phyloP scores from a whole-genome alignment of 2,113 vertebrate genomes.

The Solenodon paradoxus region DNA sequence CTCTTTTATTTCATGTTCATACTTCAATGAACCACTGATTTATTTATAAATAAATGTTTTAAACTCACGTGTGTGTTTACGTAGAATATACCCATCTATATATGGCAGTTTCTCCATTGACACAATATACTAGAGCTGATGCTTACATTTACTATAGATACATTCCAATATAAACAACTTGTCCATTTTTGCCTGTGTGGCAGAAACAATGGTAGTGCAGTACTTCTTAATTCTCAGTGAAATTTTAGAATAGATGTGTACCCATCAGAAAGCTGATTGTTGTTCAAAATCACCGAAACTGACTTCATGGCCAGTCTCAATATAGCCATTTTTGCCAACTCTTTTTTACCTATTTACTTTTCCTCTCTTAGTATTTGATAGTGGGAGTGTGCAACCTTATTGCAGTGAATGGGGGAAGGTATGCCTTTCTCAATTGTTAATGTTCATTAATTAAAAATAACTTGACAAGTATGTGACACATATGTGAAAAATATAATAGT shows the following conservation, averaged over 20 bases:
- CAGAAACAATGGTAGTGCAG: neutral
- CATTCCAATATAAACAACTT: neutral
- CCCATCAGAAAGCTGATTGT: neutral
- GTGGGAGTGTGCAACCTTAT: neutral
- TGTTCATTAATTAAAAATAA: no score
- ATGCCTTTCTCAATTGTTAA: neutral
- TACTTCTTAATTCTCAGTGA: neutral
- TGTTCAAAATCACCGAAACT: neutral
- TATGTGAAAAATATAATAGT: neutral
- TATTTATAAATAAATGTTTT: neutral
- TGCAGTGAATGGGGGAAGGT: neutral
- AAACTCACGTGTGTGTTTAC: no score
- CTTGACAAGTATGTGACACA: neutral
- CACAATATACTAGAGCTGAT: neutral
- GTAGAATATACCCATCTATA: neutral
- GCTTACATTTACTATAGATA: neutral
- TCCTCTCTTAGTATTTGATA: neutral
- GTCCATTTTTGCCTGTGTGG: neutral
- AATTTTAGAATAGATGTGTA: neutral
- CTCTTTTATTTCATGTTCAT: neutral
- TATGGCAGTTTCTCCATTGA: neutral
- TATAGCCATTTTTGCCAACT: no score
- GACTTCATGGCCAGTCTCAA: no score
- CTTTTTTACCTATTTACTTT: neutral
- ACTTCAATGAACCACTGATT: neutral